These are phyloP conservation scores for Sinhomidia bicolor DNA, from an alignment of 2,888 invertebrate species.

Conservation along the genomic window DNA sequence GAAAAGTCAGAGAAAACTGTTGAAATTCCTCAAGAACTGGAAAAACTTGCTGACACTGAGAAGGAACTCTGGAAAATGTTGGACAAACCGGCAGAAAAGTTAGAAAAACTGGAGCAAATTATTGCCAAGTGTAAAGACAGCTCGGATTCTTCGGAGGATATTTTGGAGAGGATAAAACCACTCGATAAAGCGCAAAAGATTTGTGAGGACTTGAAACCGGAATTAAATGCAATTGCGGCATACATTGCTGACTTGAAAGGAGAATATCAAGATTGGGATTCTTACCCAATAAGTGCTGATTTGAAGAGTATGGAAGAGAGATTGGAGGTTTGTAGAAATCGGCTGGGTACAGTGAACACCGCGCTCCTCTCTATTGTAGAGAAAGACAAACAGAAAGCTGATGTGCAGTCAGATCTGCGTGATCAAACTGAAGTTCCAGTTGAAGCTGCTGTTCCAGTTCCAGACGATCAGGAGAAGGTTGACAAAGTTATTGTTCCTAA, in stretches of 20 bases:
- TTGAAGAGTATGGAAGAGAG: conserved; percentile 91
- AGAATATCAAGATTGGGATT: conserved; percentile 89
- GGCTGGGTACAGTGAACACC: conserved; percentile 90
- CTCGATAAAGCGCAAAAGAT: conserved; percentile 89
- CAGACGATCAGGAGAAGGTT: too few species aligned
- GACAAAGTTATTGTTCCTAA: not conserved
- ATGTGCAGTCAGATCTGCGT: too few species aligned
- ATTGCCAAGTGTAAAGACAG: conserved; percentile 94
- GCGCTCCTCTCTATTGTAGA: conserved; percentile 90
- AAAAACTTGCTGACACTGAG: not conserved
- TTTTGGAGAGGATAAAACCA: conserved; percentile 89
- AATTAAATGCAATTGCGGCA: conserved; percentile 87
- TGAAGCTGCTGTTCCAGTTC: too few species aligned
- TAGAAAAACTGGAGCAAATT: conserved; percentile 81
- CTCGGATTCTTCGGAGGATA: conserved; percentile 92
- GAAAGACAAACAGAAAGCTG: conserved; percentile 83
- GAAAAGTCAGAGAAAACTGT: too few species aligned
- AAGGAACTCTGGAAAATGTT: not conserved
- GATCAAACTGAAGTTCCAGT: not conserved
- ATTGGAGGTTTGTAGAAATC: conserved; percentile 89
- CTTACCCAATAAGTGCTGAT: conserved; percentile 91
- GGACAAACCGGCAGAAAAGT: not conserved
- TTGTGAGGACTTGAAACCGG: conserved; percentile 86
- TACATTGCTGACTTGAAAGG: conserved; percentile 88
- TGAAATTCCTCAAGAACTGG: not conserved